A percentile compares a stretch with the other conserved stretches of the same genome.
These are phyloP conservation scores for Bubo bubo DNA, from an alignment of 2,113 vertebrate genomes.

Conservation along the genomic window DNA sequence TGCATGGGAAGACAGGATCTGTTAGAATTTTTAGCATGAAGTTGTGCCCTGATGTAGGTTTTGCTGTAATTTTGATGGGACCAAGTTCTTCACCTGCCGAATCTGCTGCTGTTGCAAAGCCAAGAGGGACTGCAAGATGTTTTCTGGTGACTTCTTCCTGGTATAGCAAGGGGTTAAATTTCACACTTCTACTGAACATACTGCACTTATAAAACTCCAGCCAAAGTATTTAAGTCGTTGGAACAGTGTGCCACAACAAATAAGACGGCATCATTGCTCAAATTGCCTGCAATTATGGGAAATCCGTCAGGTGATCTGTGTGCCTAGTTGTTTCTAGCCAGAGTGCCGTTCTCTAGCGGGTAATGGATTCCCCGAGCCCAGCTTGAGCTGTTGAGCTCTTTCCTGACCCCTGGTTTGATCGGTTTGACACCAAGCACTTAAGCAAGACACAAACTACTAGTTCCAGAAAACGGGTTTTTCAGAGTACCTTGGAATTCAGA, in stretches of 20 bases:
- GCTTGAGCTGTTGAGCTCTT: not conserved
- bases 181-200: fast-evolving
- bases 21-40: not conserved
- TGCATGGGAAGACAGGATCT: not conserved
- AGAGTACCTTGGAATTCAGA: not conserved
- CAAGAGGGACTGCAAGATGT: not conserved
- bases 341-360: not conserved
- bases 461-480: not conserved
- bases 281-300: not conserved
- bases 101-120: not conserved
- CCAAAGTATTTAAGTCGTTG: not conserved
- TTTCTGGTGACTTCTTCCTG: not conserved
- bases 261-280: not conserved
- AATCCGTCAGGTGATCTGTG: not conserved
- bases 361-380: not conserved
- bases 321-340: not conserved
- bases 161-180: not conserved
- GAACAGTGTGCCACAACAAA: not conserved
- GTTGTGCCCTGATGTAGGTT: not conserved
- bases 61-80: not conserved
- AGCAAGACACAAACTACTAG: not conserved
- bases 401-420: not conserved
- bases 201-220: not conserved
- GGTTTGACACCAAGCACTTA: fast-evolving
- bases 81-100: not conserved